Percentiles rank a stretch among this genome's conserved stretches.
Evolutionary conservation across 2,888 invertebrate species (phyloP).

Genomic region (Labia minor): DNA sequence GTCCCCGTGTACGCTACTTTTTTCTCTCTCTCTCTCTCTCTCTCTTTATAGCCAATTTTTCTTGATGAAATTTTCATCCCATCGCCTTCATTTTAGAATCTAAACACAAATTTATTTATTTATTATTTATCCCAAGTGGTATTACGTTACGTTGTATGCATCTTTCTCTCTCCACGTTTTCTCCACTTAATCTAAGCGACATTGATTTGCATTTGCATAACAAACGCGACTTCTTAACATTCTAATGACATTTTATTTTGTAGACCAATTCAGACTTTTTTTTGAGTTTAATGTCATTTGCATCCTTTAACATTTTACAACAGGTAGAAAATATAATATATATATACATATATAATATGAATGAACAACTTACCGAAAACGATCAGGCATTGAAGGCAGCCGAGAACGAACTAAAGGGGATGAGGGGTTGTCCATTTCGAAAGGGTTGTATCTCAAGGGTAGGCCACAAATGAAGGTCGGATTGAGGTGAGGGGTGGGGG

Average conservation of each 20-base stretch:
- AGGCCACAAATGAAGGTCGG: neutral
- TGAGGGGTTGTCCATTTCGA: conserved; percentile 5
- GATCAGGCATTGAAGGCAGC: neutral
- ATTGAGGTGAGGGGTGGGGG: neutral
- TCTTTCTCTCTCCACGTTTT: neutral
- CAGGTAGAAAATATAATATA: neutral
- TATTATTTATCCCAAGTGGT: conserved; percentile 4
- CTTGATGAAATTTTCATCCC: conserved; percentile 13
- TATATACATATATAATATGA: too few relatives aligned
- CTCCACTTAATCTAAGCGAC: conserved; percentile 1
- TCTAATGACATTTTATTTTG: neutral
- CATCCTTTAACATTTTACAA: neutral
- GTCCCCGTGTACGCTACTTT: neutral
- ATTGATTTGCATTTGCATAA: conserved; percentile 3
- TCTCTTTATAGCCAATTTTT: neutral
- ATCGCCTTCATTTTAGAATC: conserved; percentile 6
- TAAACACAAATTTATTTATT: conserved; percentile 13
- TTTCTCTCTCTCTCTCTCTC: too few relatives aligned
- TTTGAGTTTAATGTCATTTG: neutral
- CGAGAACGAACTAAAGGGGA: neutral
- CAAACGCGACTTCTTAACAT: conserved; percentile 3
- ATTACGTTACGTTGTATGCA: neutral
- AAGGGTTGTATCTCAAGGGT: neutral
- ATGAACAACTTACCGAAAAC: neutral
- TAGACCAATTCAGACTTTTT: neutral